Evolutionary conservation across 2,888 invertebrate species (phyloP).

Genomic region (Eupithecia vulgata): DNA sequence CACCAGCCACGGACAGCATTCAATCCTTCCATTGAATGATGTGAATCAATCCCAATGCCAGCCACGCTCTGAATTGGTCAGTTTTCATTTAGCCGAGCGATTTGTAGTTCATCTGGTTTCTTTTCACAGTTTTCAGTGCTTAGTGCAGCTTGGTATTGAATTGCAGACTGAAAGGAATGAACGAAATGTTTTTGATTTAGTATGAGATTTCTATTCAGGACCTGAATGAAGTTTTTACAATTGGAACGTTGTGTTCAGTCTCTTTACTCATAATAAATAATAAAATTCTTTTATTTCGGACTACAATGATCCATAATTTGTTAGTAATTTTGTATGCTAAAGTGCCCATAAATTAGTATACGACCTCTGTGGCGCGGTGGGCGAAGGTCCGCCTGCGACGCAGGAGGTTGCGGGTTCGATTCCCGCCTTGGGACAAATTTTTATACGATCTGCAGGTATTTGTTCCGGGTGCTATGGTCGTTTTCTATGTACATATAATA

Average conservation of each 20-base stretch:
- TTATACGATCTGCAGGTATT: too few relatives aligned
- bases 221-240: neutral
- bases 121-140: neutral
- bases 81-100: constrained; percentile 55
- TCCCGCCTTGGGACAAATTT: too few relatives aligned
- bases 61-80: constrained; percentile 35
- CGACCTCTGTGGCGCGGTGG: too few relatives aligned
- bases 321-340: too few relatives aligned
- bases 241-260: neutral
- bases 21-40: constrained; percentile 23
- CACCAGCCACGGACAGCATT: neutral
- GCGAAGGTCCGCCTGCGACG: too few relatives aligned
- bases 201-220: neutral
- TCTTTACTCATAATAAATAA: neutral
- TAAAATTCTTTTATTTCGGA: too few relatives aligned
- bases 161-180: neutral
- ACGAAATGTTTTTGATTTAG: neutral
- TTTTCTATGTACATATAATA: too few relatives aligned
- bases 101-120: constrained; percentile 30
- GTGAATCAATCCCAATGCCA: constrained; percentile 48
- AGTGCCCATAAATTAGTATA: too few relatives aligned
- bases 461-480: too few relatives aligned
- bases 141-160: constrained; percentile 1
- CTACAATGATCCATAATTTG: too few relatives aligned
- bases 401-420: too few relatives aligned